A percentile compares a stretch with the other conserved stretches of the same genome.
Conservation (phyloP, 2,888 invertebrate genomes). For the Globia sparganii region DNA sequence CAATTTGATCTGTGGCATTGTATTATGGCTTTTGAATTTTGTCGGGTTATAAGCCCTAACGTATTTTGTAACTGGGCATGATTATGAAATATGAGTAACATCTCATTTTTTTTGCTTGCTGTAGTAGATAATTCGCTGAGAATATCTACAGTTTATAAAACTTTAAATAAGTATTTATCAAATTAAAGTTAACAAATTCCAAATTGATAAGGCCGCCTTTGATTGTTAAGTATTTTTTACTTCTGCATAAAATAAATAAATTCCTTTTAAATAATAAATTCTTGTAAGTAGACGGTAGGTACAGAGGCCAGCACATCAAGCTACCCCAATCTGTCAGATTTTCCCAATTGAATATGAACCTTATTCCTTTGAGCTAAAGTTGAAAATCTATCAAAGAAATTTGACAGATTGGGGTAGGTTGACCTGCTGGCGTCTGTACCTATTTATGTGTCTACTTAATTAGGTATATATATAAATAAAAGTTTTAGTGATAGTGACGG, state of each 20-base stretch:
- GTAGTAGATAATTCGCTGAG: not conserved
- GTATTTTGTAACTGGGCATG: slow-evolving; percentile 8
- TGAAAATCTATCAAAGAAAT: no score
- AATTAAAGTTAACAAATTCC: not conserved
- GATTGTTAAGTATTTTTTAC: not conserved
- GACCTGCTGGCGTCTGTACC: no score
- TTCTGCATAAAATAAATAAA: not conserved
- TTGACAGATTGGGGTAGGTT: no score
- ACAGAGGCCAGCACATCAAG: no score
- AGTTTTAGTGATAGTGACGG: not conserved
- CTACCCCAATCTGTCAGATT: no score
- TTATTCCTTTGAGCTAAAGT: no score
- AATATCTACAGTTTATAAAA: not conserved
- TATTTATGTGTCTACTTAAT: no score
- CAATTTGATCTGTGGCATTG: slow-evolving; percentile 9
- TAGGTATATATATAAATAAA: not conserved
- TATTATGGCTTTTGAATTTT: slow-evolving; percentile 32
- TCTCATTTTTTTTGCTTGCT: not conserved
- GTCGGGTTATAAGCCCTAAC: slow-evolving; percentile 3
- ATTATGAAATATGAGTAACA: slow-evolving; percentile 21
- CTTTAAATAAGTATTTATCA: not conserved
- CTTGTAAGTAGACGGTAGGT: no score
- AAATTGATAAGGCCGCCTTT: not conserved
- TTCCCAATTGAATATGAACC: no score
- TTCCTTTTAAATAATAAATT: no score